Evolutionary conservation across 2,888 invertebrate species (phyloP), one percentile per base, ranked within the genome.

Genomic region (Pristionchus arcanus): DNA sequence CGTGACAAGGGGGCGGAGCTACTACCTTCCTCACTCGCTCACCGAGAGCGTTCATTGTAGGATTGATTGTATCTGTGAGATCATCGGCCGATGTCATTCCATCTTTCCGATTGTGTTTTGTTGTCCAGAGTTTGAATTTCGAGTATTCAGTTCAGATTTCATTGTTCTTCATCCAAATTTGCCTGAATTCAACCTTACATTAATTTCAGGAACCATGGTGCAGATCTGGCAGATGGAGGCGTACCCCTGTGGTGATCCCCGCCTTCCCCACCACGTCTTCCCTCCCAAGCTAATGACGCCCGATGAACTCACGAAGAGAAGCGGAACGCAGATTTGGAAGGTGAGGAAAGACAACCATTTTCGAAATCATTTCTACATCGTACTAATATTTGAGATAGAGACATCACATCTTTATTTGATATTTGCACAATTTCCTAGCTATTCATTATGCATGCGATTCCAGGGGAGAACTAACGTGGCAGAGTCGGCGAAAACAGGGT

Each of bases 281-380:
- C 98, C 98, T 1, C 97, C 97, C 3, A 96, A 97, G 94, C 97
- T 96, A 93, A 92, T 98, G 37, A 96, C 96, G 1, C 93, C 97
- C 0, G 96, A 97, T 0, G 96, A 97, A 90, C 96, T 98, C 88
- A 93, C 93, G 90, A 97, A 96, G 92, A 96, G 96, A 95, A 97
- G 97, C 63, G 98, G 98, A 28, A 98, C 98, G 19, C 97, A 98
- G 96, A 97, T 98, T 96, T 98, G 97, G 95, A 96, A 97, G 96
- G 98, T 98, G 96, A 96, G 96, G 95, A 55, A 49, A 49, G 3
- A 7, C 0, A 49, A 49, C 21, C 59, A 59, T 19, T 19, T n/a
- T n/a, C n/a, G n/a, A n/a, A n/a, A n/a, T n/a, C n/a, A n/a, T n/a
- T n/a, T n/a, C n/a, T n/a, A n/a, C n/a, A n/a, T n/a, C n/a, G n/a